phyloP scores from a whole-genome alignment of 2,888 invertebrate species.

The Pilophorus perplexus region DNA sequence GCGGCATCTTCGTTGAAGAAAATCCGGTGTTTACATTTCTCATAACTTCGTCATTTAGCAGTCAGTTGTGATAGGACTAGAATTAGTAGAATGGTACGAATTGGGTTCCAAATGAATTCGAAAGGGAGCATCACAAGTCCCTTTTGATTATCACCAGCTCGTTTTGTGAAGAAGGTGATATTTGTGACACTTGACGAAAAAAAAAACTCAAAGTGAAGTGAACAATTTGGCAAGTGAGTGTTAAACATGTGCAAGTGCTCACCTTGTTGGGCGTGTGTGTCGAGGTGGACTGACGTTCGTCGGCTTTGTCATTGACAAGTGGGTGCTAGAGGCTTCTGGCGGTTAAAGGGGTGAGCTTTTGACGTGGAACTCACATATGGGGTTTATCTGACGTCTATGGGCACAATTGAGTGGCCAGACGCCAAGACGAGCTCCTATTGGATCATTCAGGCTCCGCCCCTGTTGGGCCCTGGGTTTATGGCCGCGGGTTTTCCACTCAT shows the following conservation, averaged over 20 bases:
- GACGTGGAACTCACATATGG: no score
- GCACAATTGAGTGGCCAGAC: no score
- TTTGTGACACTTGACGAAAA: conserved; percentile 12
- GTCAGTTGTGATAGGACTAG: background rate
- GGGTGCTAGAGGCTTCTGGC: conserved; percentile 19
- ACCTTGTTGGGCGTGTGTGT: conserved; percentile 3
- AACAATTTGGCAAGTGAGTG: conserved; percentile 38
- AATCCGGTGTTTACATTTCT: background rate
- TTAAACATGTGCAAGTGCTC: conserved; percentile 25
- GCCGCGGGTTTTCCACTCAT: no score
- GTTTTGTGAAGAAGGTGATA: background rate
- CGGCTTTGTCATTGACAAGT: conserved; percentile 27
- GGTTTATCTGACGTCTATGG: no score
- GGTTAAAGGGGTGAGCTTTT: background rate
- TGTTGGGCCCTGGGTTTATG: background rate
- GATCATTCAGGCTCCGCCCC: conserved; percentile 12
- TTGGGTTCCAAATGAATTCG: no score
- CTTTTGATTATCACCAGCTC: conserved; percentile 18
- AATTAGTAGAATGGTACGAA: conserved; percentile 13
- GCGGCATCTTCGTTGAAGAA: background rate
- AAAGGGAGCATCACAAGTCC: no score
- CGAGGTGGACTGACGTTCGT: background rate
- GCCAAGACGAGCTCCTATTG: background rate
- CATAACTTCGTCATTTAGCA: conserved; percentile 12
- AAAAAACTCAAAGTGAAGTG: background rate